Conservation (phyloP, 2,113 vertebrate species). For the Coryphaenoides rupestris region DNA sequence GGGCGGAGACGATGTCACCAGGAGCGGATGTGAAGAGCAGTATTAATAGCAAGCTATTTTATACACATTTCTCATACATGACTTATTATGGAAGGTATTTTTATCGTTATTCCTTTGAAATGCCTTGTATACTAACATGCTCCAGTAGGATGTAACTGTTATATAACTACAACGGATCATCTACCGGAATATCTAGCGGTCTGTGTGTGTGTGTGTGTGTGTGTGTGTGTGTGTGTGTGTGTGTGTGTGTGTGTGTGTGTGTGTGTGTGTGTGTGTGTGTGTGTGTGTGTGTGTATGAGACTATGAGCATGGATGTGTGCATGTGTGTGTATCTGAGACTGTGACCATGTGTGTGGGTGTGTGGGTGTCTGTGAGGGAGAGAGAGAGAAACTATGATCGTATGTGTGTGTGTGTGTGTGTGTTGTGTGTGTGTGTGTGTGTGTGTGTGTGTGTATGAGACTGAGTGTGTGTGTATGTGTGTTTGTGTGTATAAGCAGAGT, state of each 20-base stretch:
- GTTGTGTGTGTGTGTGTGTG: neutral
- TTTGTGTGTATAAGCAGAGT: neutral
- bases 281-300: no score
- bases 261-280: neutral
- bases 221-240: slow-evolving; percentile 17
- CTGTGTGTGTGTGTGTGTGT: slow-evolving; percentile 18
- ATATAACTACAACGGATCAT: slow-evolving; percentile 31
- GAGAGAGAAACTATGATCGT: no score
- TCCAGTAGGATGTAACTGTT: slow-evolving; percentile 46
- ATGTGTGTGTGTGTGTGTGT: neutral
- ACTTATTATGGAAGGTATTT: slow-evolving; percentile 67
- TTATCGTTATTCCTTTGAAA: slow-evolving; percentile 66
- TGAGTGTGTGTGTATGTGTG: neutral
- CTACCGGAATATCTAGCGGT: slow-evolving; percentile 22
- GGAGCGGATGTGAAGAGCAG: slow-evolving; percentile 43
- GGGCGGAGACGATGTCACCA: slow-evolving; percentile 32
- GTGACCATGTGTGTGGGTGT: slow-evolving; percentile 11
- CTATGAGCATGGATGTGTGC: no score
- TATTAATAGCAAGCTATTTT: slow-evolving; percentile 66
- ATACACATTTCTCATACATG: slow-evolving; percentile 70
- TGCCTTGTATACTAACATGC: slow-evolving; percentile 51
- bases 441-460: neutral
- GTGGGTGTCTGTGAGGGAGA: slow-evolving; percentile 2
- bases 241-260: slow-evolving; percentile 7
- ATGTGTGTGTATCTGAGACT: no score